Percentiles rank a stretch among this genome's conserved stretches.
These are phyloP conservation scores for Brachypteracias leptosomus DNA, from an alignment of 2,113 vertebrate species.

Conservation along the genomic window DNA sequence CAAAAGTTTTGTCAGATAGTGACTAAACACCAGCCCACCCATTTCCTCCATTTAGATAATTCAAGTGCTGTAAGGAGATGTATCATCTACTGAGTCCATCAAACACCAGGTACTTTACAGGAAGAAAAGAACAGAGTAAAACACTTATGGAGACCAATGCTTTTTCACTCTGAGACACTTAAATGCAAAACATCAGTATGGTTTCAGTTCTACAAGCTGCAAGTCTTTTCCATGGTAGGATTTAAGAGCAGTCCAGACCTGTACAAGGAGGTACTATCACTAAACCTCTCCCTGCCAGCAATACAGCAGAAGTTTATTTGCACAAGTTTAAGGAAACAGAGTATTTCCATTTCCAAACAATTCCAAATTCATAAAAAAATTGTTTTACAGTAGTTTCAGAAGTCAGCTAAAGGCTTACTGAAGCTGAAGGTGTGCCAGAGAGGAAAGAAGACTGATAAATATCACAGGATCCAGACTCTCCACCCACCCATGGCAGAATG, in stretches of 20 bases:
- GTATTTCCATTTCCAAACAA: background rate
- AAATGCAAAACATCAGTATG: background rate
- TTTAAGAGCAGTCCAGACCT: background rate
- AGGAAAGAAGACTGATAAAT: background rate
- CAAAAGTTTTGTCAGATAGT: background rate
- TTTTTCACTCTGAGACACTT: background rate
- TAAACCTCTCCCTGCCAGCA: background rate
- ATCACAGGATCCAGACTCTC: constrained; percentile 13
- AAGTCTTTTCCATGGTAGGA: background rate
- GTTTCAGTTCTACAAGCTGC: background rate
- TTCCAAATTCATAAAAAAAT: background rate
- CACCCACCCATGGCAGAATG: background rate
- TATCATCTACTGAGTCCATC: background rate
- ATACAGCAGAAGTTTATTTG: background rate
- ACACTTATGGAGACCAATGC: background rate
- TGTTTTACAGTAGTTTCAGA: background rate
- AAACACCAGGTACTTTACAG: background rate
- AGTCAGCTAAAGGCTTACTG: background rate
- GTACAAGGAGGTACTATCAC: background rate
- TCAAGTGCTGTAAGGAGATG: background rate
- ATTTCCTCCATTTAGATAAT: background rate
- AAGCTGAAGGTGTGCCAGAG: background rate
- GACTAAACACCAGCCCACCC: background rate
- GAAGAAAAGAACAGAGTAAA: background rate
- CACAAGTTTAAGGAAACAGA: background rate